phyloP scores from a whole-genome alignment of 1,140 invertebrate species.

The Cyclargus thomasi region DNA sequence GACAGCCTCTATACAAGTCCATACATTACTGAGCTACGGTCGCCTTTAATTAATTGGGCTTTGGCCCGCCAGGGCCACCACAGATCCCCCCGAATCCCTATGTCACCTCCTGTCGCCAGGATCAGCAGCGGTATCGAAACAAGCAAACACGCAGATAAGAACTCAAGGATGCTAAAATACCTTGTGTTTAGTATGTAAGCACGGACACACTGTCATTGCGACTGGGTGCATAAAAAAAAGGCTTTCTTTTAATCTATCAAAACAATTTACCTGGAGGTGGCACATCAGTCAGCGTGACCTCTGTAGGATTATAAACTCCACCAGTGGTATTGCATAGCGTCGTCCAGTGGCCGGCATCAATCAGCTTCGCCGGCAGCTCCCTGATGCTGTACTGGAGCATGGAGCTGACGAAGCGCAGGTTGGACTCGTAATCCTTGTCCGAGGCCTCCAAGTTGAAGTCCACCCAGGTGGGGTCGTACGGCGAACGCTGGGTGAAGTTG shows the following conservation, averaged over 20 bases:
- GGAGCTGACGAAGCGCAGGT: conserved; percentile 78
- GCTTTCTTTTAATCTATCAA: background rate
- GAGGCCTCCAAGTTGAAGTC: conserved; percentile 82
- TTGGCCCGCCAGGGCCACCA: too few relatives aligned
- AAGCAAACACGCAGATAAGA: too few relatives aligned
- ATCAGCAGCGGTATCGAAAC: too few relatives aligned
- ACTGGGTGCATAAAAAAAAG: background rate
- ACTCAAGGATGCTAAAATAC: too few relatives aligned
- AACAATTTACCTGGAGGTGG: conserved; percentile 78
- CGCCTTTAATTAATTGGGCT: too few relatives aligned
- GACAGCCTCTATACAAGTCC: too few relatives aligned
- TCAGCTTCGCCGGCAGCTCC: conserved; percentile 79
- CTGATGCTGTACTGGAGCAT: conserved; percentile 80
- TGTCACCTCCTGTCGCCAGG: too few relatives aligned
- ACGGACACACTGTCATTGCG: too few relatives aligned
- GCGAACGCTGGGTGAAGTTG: conserved; percentile 86
- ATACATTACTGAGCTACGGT: too few relatives aligned
- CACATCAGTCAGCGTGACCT: conserved; percentile 71
- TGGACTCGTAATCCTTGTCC: conserved; percentile 78
- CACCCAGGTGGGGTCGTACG: conserved; percentile 89
- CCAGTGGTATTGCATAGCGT: conserved; percentile 81
- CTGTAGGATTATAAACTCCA: conserved; percentile 81
- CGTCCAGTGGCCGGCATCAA: conserved; percentile 60
- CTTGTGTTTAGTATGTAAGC: too few relatives aligned
- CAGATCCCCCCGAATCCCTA: too few relatives aligned